Evolutionary conservation across 2,797 vertebrate genomes (phyloP).

Genomic region (Enteromius afrohamiltoni): DNA sequence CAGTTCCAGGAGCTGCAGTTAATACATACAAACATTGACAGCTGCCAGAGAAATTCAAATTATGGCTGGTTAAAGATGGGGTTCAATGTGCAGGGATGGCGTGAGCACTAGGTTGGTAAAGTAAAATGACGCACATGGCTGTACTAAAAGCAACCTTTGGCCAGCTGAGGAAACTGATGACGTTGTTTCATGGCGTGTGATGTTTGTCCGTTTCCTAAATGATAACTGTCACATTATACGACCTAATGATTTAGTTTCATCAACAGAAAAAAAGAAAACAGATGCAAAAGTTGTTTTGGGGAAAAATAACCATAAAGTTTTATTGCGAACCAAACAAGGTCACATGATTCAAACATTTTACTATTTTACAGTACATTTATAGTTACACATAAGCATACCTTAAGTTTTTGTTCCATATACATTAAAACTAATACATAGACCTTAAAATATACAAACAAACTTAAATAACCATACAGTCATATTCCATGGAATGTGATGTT

Average conservation of each 20-base stretch:
- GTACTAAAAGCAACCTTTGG: conserved; percentile 17
- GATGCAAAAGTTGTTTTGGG: conserved; percentile 40
- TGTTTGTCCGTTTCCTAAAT: not conserved
- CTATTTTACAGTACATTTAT: conserved; percentile 90
- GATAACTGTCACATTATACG: not conserved
- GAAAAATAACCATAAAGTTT: conserved; percentile 83
- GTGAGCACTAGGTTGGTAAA: conserved; percentile 37
- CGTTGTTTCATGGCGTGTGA: not conserved
- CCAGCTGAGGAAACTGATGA: conserved; percentile 1
- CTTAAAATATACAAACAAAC: conserved; percentile 91
- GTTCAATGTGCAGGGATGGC: conserved; percentile 24
- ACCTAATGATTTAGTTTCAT: not conserved
- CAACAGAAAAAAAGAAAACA: not conserved
- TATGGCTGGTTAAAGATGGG: conserved; percentile 9
- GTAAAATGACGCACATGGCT: conserved; percentile 40
- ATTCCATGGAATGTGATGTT: conserved; percentile 89
- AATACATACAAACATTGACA: conserved; percentile 39
- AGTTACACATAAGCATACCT: conserved; percentile 89
- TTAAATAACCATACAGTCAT: conserved; percentile 92
- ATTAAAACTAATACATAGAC: conserved; percentile 91
- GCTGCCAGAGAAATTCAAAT: conserved; percentile 19
- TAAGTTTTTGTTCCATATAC: conserved; percentile 91
- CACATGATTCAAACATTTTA: conserved; percentile 89
- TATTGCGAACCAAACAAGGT: conserved; percentile 96
- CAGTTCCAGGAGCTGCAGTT: conserved; percentile 39